These are phyloP conservation scores for Nycticryphes semicollaris DNA, from an alignment of 2,113 vertebrate species.

Conservation along the genomic window DNA sequence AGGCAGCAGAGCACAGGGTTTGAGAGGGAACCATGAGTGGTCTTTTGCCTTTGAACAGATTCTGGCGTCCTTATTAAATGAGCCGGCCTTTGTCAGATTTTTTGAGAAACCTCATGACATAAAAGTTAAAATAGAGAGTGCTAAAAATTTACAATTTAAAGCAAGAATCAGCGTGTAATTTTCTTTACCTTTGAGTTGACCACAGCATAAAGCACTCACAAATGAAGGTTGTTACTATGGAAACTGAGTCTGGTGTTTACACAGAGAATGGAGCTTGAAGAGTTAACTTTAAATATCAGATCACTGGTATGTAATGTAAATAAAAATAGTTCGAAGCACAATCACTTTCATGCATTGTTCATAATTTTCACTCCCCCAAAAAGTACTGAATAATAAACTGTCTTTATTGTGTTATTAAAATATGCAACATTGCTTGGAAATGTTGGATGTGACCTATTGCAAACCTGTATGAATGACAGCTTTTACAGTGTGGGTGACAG, in stretches of 20 bases:
- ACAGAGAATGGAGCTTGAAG: constrained; percentile 18
- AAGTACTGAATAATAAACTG: background rate
- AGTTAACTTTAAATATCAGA: constrained; percentile 42
- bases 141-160: constrained; percentile 84
- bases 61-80: constrained; percentile 92
- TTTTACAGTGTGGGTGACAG: background rate
- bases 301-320: constrained; percentile 40
- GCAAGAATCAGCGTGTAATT: constrained; percentile 72
- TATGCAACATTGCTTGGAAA: background rate
- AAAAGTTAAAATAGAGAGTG: constrained; percentile 79
- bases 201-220: background rate
- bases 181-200: constrained; percentile 1
- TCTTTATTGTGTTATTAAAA: constrained; percentile 5
- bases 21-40: constrained; percentile 80
- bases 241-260: constrained; percentile 32
- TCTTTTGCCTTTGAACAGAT: constrained; percentile 97
- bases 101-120: constrained; percentile 88
- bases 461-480: background rate
- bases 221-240: background rate
- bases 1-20: background rate
- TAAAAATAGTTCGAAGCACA: constrained; percentile 66
- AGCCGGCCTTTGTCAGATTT: constrained; percentile 88
- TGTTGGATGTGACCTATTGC: constrained; percentile 4
- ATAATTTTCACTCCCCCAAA: background rate
- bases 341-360: constrained; percentile 55